A percentile compares a stretch with the other conserved stretches of the same genome.
phyloP scores from a whole-genome alignment of 2,888 invertebrate species.

The Oxycera nigricornis region DNA sequence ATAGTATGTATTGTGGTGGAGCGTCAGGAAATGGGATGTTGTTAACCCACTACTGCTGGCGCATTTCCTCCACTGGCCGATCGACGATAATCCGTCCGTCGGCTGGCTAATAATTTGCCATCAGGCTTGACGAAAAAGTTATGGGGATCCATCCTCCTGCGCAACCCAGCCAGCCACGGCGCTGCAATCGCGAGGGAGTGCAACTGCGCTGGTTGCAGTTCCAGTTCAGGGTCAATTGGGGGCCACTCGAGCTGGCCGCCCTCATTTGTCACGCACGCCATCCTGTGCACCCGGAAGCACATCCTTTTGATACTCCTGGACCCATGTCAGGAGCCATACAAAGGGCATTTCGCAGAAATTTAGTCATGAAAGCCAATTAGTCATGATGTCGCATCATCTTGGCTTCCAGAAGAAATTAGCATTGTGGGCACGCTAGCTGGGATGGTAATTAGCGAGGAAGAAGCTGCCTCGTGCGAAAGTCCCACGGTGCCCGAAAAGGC shows the following conservation, averaged over 20 bases:
- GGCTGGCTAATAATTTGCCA: no score
- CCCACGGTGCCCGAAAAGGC: background rate
- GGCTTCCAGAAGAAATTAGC: background rate
- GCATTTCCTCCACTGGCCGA: no score
- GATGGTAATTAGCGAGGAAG: background rate
- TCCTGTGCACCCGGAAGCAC: background rate
- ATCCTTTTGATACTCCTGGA: background rate
- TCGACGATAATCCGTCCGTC: no score
- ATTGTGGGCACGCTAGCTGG: background rate
- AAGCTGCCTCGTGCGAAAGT: background rate
- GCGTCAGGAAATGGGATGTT: background rate
- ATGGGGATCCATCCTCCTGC: no score
- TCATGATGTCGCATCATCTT: background rate
- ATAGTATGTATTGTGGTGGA: conserved; percentile 11
- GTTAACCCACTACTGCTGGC: background rate
- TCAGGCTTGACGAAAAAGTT: no score
- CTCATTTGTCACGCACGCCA: background rate
- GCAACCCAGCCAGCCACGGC: background rate
- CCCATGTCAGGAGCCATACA: background rate
- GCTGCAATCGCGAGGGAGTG: background rate
- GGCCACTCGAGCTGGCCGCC: conserved; percentile 9
- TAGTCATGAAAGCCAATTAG: background rate
- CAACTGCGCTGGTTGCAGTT: conserved; percentile 9
- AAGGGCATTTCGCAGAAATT: background rate
- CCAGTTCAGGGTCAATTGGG: conserved; percentile 35